These are phyloP conservation scores for Syngnathus scovelli DNA, from an alignment of 2,113 vertebrate species.

Conservation along the genomic window DNA sequence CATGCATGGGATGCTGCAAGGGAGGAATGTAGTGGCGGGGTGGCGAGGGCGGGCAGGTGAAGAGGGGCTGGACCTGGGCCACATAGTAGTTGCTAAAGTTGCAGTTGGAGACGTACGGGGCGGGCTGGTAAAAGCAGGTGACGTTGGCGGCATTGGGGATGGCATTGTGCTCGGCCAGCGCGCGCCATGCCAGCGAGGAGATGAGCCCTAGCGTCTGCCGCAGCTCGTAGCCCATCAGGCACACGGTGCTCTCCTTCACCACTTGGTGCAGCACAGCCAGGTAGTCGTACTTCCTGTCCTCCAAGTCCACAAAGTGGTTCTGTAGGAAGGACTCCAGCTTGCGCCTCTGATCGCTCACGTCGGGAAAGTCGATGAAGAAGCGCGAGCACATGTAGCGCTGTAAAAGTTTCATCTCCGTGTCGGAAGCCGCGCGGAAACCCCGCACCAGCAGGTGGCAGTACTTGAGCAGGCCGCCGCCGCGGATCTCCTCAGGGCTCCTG, in stretches of 20 bases:
- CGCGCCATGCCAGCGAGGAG: slow-evolving; percentile 86
- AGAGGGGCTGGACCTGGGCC: slow-evolving; percentile 90
- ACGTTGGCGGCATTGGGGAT: slow-evolving; percentile 94
- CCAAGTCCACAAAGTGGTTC: slow-evolving; percentile 96
- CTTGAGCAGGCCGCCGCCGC: slow-evolving; percentile 94
- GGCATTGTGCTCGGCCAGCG: slow-evolving; percentile 91
- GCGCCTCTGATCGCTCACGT: slow-evolving; percentile 87
- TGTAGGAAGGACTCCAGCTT: slow-evolving; percentile 97
- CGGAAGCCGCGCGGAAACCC: slow-evolving; percentile 86
- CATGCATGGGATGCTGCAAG: slow-evolving; percentile 72
- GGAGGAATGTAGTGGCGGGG: slow-evolving; percentile 60
- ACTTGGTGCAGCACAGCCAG: slow-evolving; percentile 89
- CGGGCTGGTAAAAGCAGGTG: slow-evolving; percentile 98
- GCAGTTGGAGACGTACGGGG: slow-evolving; percentile 89
- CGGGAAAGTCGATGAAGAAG: slow-evolving; percentile 98
- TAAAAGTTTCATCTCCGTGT: slow-evolving; percentile 85
- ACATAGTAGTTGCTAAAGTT: slow-evolving; percentile 99
- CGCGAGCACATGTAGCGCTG: slow-evolving; percentile 99
- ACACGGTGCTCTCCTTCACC: slow-evolving; percentile 96
- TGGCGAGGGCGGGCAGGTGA: slow-evolving; percentile 77
- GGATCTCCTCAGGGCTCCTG: slow-evolving; percentile 92
- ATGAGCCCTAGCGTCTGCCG: slow-evolving; percentile 93
- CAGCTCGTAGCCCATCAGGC: slow-evolving; percentile 97
- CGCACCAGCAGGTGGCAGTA: slow-evolving; percentile 97
- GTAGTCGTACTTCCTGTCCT: slow-evolving; percentile 97